A percentile compares a stretch with the other conserved stretches of the same genome.
These are phyloP conservation scores for Leptopilina syphax DNA, from an alignment of 2,888 invertebrate genomes.

Conservation along the genomic window DNA sequence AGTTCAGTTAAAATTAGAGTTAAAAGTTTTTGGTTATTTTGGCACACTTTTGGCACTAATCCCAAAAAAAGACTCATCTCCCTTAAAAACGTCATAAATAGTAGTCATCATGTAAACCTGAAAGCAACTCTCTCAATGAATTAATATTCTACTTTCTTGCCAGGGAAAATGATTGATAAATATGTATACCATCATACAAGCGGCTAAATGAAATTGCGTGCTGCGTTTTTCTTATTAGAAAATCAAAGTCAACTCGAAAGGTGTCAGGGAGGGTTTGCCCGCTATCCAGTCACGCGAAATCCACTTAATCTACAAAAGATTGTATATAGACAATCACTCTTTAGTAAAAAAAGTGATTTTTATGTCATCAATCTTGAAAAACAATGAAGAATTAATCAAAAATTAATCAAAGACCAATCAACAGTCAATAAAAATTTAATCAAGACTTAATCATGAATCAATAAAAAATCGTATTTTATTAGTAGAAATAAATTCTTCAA, in stretches of 20 bases:
- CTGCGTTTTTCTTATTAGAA: constrained; percentile 48
- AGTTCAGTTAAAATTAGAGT: constrained; percentile 12
- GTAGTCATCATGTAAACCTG: neutral
- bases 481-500: too few species aligned
- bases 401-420: too few species aligned
- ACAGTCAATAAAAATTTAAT: too few species aligned
- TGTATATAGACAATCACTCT: too few species aligned
- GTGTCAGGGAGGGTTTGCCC: constrained; percentile 38
- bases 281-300: constrained; percentile 59
- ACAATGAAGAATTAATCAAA: too few species aligned
- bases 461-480: too few species aligned
- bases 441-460: too few species aligned
- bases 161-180: constrained; percentile 2
- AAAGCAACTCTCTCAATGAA: neutral
- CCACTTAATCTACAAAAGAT: constrained; percentile 12
- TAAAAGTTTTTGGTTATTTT: neutral
- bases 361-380: neutral
- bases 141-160: neutral
- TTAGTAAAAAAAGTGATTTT: neutral
- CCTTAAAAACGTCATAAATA: neutral
- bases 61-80: neutral
- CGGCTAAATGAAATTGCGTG: constrained; percentile 58
- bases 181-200: neutral
- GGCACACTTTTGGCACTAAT: neutral
- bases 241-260: constrained; percentile 39